phyloP scores from a whole-genome alignment of 2,113 vertebrate species.

The Crotalus helleri region DNA sequence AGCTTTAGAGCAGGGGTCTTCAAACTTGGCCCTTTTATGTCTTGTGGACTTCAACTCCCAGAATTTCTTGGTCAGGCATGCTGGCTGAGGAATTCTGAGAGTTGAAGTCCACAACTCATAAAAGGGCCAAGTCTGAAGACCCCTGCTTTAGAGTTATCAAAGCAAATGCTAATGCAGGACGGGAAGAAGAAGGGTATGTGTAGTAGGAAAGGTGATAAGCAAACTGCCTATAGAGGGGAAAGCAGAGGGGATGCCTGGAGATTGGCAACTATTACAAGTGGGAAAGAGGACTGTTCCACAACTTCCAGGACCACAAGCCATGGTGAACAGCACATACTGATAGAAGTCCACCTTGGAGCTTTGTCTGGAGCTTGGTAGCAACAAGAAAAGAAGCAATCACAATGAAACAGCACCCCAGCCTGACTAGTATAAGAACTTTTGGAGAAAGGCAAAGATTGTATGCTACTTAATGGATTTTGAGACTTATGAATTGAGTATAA shows the following conservation, averaged over 20 bases:
- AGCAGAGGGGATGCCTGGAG: too few relatives aligned
- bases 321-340: not conserved
- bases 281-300: not conserved
- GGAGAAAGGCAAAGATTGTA: not conserved
- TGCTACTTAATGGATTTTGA: too few relatives aligned
- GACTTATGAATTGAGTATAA: not conserved
- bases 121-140: too few relatives aligned
- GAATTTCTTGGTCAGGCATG: too few relatives aligned
- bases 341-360: not conserved
- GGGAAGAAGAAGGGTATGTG: not conserved
- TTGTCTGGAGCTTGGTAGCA: not conserved
- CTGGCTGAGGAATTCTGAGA: too few relatives aligned
- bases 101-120: too few relatives aligned
- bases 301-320: not conserved
- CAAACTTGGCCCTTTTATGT: too few relatives aligned
- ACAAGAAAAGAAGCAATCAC: not conserved
- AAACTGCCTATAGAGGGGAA: not conserved
- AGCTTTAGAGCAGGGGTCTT: not conserved
- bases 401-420: not conserved
- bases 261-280: not conserved
- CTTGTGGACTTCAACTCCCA: too few relatives aligned
- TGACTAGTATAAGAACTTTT: not conserved
- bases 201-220: not conserved
- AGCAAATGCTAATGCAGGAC: not conserved
- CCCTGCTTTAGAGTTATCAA: not conserved